A percentile compares a stretch with the other conserved stretches of the same genome.
phyloP scores from a whole-genome alignment of 2,797 vertebrate genomes.

The Anniella stebbinsi region DNA sequence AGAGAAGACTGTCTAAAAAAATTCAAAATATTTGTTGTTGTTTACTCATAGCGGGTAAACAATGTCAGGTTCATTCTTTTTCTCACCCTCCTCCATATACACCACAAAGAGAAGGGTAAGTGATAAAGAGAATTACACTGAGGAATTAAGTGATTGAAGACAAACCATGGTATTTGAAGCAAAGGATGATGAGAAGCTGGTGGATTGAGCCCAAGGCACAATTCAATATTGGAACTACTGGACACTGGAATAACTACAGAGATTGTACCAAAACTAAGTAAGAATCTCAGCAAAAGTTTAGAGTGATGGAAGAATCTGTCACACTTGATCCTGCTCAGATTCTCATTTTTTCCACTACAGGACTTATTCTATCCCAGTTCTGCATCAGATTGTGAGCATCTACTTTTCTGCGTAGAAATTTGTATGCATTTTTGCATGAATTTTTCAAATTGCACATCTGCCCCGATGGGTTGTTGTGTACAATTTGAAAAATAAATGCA shows the following conservation, averaged over 20 bases:
- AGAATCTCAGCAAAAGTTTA: background rate
- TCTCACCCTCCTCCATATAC: rapidly evolving
- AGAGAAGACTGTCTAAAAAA: conserved; percentile 10
- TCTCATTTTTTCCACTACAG: no score
- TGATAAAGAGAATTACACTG: background rate
- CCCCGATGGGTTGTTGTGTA: no score
- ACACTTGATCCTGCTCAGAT: no score
- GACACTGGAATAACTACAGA: background rate
- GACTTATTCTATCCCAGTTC: no score
- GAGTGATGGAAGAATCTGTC: no score
- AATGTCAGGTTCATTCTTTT: conserved; percentile 3
- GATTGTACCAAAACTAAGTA: background rate
- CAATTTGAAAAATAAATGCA: no score
- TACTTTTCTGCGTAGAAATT: no score
- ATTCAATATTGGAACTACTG: background rate
- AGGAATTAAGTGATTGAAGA: background rate
- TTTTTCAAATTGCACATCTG: no score
- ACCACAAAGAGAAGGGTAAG: background rate
- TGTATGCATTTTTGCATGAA: no score
- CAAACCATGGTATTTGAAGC: background rate
- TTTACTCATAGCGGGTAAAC: background rate
- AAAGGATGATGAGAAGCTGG: background rate
- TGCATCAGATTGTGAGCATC: no score
- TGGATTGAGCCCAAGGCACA: background rate
- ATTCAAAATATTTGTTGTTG: background rate